Conservation (phyloP, 2,797 vertebrate species). For the Acomys russatus region DNA sequence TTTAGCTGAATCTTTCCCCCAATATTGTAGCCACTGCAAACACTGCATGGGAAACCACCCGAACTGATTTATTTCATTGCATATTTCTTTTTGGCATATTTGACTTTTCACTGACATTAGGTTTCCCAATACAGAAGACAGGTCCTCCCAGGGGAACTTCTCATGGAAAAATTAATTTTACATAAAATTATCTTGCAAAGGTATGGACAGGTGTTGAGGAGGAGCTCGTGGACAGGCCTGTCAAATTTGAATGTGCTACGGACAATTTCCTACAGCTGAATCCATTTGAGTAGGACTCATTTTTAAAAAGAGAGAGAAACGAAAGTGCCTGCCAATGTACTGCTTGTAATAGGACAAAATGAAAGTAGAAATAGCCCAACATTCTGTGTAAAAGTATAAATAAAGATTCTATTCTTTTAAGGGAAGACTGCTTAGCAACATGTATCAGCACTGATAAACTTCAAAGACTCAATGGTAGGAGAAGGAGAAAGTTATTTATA, state of each 20-base stretch:
- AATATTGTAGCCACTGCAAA: not conserved
- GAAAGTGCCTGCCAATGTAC: constrained; percentile 60
- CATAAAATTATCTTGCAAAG: constrained; percentile 12
- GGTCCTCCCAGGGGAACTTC: not conserved
- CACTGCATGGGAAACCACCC: not conserved
- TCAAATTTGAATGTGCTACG: constrained; percentile 24
- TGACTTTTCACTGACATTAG: constrained; percentile 19
- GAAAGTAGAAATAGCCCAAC: constrained; percentile 46
- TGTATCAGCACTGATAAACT: not conserved
- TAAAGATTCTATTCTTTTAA: constrained; percentile 34
- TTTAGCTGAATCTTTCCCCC: not conserved
- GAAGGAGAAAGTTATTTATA: not conserved
- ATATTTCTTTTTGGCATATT: constrained; percentile 20
- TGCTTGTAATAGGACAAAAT: constrained; percentile 16
- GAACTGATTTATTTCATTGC: not conserved
- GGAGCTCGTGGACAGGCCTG: not conserved
- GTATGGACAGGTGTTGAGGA: constrained; percentile 69
- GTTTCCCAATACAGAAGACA: constrained; percentile 21
- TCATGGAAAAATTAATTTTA: constrained; percentile 46
- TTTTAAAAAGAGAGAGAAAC: not conserved
- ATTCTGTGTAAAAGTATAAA: constrained; percentile 53
- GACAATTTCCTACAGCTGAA: constrained; percentile 64
- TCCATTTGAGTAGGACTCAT: constrained; percentile 67
- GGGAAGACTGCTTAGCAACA: constrained; percentile 19
- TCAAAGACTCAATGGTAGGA: constrained; percentile 21